Evolutionary conservation across 2,797 vertebrate species (phyloP), one percentile per base, ranked within the genome.

Genomic region (Trachops cirrhosus): DNA sequence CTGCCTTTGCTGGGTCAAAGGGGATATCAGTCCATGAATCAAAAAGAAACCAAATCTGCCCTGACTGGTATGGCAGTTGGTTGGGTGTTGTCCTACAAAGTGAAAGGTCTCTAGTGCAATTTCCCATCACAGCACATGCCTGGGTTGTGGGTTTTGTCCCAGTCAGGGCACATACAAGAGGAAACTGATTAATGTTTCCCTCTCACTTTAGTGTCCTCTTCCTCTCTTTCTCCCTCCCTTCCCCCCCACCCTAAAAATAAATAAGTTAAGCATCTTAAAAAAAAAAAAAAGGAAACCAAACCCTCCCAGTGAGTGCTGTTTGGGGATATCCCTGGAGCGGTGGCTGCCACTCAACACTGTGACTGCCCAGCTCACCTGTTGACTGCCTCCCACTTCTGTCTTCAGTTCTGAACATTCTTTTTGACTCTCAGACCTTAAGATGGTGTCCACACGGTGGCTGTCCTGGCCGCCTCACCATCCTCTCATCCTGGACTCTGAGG

Each of bases 381-480:
- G 67, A 15, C 14, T 10, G 3, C 22, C 29, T 16, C n/a, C 41
- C 22, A 1, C 11, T 73, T 59, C 50, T 16, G 14, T n/a, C 64
- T 62, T 73, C 22, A 22, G 9, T 57, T 80, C 10, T 74, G 11
- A 54, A 62, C 70, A 71, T n/a, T 68, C 29, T 37, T 75, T 54
- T 46, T 1, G 3, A 80, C 41, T 22, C 86, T 22, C 14, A 48
- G 84, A 85, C 41, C 46, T 16, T 34, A 41, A 59, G 54, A 86
- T 16, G 8, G 1, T 57, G 1, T 59, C 41, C 5, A 0, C 0
- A 0, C 12, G 3, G 5, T 12, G 29, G 39, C 29, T 16, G 1
- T 3, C 2, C 8, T 12, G 14, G 6, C 15, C 14, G 22, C n/a
- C 37, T 39, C 32, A 0, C 70, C 14, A 26, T 5, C 6, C 46